Percentiles rank a stretch among this genome's conserved stretches.
Conservation (phyloP, 2,888 invertebrate species). For the Crepidodera aurea region DNA sequence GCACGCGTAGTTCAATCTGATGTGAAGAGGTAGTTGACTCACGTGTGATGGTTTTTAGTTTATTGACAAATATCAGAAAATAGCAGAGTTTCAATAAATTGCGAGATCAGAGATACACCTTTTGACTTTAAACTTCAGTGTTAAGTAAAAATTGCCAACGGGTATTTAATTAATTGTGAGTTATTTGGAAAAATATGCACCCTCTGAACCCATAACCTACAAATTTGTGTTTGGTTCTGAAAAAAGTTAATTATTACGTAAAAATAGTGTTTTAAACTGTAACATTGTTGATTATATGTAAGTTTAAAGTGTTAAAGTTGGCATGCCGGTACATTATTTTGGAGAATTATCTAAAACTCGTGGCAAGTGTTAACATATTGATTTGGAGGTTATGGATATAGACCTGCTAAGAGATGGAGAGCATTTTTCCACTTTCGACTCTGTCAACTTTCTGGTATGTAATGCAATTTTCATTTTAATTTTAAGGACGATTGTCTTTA, state of each 20-base stretch:
- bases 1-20: slow-evolving; percentile 29
- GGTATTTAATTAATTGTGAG: slow-evolving; percentile 21
- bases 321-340: slow-evolving; percentile 4
- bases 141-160: slow-evolving; percentile 20
- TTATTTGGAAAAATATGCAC: slow-evolving; percentile 43
- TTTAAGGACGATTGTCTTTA: neutral
- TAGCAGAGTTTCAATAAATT: slow-evolving; percentile 11
- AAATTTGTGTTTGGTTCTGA: slow-evolving; percentile 40
- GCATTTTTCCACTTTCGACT: slow-evolving; percentile 58
- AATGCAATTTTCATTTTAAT: neutral
- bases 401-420: slow-evolving; percentile 64
- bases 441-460: slow-evolving; percentile 40
- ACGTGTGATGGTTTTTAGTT: slow-evolving; percentile 46
- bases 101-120: slow-evolving; percentile 18
- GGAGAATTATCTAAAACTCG: slow-evolving; percentile 14
- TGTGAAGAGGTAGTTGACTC: slow-evolving; percentile 47
- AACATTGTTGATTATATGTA: neutral
- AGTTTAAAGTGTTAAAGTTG: neutral
- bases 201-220: slow-evolving; percentile 44
- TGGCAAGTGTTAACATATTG: slow-evolving; percentile 30
- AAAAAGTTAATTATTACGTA: slow-evolving; percentile 41
- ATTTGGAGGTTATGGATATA: slow-evolving; percentile 62
- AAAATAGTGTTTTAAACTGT: slow-evolving; percentile 23
- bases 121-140: slow-evolving; percentile 18
- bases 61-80: slow-evolving; percentile 40